Percentiles rank a stretch among this genome's conserved stretches.
Evolutionary conservation across 2,113 vertebrate species (phyloP).

Genomic region (Urocynchramus pylzowi): DNA sequence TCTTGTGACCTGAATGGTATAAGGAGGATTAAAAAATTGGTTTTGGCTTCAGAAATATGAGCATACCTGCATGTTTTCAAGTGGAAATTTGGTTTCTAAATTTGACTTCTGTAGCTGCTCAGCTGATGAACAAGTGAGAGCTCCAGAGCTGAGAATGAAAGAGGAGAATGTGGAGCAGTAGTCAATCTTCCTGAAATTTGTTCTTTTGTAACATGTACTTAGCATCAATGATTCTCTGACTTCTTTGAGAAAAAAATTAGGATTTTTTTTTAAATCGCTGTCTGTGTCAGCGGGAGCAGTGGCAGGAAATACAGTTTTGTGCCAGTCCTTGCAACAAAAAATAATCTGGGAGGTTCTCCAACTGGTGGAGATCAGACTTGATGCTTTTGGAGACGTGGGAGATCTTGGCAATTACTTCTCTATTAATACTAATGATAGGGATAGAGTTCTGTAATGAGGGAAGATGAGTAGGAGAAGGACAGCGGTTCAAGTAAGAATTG

Average conservation of each 20-base stretch:
- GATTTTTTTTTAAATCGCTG: background rate
- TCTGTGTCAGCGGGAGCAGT: background rate
- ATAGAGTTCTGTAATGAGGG: background rate
- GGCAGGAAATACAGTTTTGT: background rate
- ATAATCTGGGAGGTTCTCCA: background rate
- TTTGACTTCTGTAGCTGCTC: background rate
- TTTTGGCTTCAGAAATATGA: background rate
- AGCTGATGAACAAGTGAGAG: background rate
- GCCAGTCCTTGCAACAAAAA: background rate
- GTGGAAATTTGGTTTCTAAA: background rate
- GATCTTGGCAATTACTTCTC: background rate
- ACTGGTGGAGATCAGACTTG: background rate
- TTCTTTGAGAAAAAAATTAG: background rate
- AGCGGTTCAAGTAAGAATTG: background rate
- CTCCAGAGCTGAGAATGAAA: background rate
- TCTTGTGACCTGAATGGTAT: background rate
- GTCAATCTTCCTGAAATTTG: background rate
- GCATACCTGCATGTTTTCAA: background rate
- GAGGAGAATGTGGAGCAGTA: background rate
- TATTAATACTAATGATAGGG: background rate
- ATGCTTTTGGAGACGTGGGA: background rate
- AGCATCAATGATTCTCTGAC: background rate
- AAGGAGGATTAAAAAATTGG: background rate
- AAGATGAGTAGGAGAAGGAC: background rate
- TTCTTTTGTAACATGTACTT: background rate